Evolutionary conservation across 2,113 vertebrate species (phyloP).

Genomic region (Psittacula cyanocephala): DNA sequence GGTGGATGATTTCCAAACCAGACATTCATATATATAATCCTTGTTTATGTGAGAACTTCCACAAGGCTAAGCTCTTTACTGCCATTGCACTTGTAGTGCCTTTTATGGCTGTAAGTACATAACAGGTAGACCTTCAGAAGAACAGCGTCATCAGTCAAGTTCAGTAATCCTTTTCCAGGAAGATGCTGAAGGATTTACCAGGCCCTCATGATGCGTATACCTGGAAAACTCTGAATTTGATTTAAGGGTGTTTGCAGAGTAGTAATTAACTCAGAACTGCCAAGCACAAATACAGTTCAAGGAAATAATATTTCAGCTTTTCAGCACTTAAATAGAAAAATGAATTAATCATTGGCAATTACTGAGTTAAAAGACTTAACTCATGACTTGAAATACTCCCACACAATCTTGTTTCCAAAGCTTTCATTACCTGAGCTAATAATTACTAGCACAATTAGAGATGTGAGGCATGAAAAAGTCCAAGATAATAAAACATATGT

Average conservation of each 20-base stretch:
- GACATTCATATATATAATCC: constrained; percentile 14
- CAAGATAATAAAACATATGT: constrained; percentile 59
- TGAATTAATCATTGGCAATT: constrained; percentile 72
- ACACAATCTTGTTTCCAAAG: constrained; percentile 65
- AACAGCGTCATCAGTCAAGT: constrained; percentile 66
- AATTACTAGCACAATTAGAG: constrained; percentile 70
- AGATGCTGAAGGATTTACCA: constrained; percentile 70
- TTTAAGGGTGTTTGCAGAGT: constrained; percentile 59
- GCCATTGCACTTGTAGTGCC: constrained; percentile 18
- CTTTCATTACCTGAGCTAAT: constrained; percentile 69
- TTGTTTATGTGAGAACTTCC: constrained; percentile 55
- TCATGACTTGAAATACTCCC: constrained; percentile 66
- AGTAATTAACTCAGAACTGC: constrained; percentile 72
- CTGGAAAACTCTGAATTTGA: constrained; percentile 68
- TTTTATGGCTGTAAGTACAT: constrained; percentile 44
- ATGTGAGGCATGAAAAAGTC: constrained; percentile 51
- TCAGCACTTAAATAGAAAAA: constrained; percentile 46
- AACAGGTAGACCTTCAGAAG: constrained; percentile 65
- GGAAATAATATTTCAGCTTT: constrained; percentile 71
- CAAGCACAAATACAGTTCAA: constrained; percentile 61
- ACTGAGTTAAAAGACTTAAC: constrained; percentile 74
- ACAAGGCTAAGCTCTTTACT: constrained; percentile 18
- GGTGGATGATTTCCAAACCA: constrained; percentile 48
- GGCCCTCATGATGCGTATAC: constrained; percentile 37
- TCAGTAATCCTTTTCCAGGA: constrained; percentile 44